phyloP scores from a whole-genome alignment of 2,113 vertebrate genomes.

The Noctilio leporinus region DNA sequence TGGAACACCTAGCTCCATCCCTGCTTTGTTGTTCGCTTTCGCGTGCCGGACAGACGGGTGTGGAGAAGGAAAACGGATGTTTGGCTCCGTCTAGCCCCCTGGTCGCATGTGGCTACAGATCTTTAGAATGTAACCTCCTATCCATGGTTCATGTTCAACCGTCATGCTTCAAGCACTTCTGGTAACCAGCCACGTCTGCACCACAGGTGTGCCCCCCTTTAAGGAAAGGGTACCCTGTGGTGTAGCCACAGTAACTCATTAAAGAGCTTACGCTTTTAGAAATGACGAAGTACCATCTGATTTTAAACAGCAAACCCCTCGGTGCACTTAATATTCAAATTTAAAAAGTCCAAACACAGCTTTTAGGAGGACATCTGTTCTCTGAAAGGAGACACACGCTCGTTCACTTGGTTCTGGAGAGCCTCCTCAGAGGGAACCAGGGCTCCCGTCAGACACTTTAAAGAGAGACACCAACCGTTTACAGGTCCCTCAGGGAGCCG shows the following conservation, averaged over 20 bases:
- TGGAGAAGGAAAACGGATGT: conserved; percentile 45
- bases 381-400: neutral
- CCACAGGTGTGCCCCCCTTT: conserved; percentile 22
- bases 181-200: neutral
- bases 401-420: neutral
- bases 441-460: neutral
- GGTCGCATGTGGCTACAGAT: conserved; percentile 46
- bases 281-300: neutral
- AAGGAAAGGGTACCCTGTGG: neutral
- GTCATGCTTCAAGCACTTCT: neutral
- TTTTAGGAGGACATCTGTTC: neutral
- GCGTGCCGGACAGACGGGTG: conserved; percentile 44
- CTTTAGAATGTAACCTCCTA: conserved; percentile 43
- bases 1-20: neutral
- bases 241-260: neutral
- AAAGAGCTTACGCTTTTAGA: neutral
- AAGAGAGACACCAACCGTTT: neutral
- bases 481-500: neutral
- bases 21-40: conserved; percentile 22
- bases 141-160: conserved; percentile 23
- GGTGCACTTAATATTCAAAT: neutral
- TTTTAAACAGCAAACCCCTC: neutral
- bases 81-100: neutral
- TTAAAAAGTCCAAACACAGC: neutral
- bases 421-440: neutral